phyloP scores from a whole-genome alignment of 2,797 vertebrate genomes.

The Pangasius mekongensis region DNA sequence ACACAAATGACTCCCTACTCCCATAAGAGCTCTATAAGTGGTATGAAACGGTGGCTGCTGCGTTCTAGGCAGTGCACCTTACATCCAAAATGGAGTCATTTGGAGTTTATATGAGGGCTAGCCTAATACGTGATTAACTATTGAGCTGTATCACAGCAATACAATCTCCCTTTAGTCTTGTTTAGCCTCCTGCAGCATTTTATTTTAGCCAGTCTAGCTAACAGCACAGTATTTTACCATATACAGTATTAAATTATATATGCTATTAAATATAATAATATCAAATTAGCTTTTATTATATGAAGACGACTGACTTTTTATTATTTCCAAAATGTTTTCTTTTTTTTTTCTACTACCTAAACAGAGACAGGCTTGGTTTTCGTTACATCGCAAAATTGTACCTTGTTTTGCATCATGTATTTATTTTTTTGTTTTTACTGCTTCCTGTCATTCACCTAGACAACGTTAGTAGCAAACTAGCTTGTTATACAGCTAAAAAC shows the following conservation, averaged over 20 bases:
- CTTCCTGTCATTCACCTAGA: neutral
- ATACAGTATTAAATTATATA: neutral
- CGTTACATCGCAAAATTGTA: neutral
- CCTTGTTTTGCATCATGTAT: neutral
- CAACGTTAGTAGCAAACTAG: neutral
- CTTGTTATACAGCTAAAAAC: neutral
- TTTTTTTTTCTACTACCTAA: neutral
- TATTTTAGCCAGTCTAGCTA: neutral
- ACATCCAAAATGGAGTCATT: neutral
- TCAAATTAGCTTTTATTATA: neutral
- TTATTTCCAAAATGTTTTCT: neutral
- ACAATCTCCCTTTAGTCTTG: neutral
- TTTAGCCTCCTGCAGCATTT: neutral
- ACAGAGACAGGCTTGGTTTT: neutral
- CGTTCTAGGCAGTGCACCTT: neutral
- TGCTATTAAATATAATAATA: neutral
- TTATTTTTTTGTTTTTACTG: neutral
- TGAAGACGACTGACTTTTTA: neutral
- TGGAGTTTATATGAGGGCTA: neutral
- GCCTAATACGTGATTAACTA: neutral
- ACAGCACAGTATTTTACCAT: neutral
- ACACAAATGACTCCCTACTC: neutral
- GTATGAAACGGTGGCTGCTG: neutral
- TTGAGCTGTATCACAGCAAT: neutral
- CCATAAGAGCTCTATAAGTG: neutral